A percentile compares a stretch with the other conserved stretches of the same genome.
These are phyloP conservation scores for Stegastes partitus DNA, from an alignment of 2,113 vertebrate species.

Conservation along the genomic window DNA sequence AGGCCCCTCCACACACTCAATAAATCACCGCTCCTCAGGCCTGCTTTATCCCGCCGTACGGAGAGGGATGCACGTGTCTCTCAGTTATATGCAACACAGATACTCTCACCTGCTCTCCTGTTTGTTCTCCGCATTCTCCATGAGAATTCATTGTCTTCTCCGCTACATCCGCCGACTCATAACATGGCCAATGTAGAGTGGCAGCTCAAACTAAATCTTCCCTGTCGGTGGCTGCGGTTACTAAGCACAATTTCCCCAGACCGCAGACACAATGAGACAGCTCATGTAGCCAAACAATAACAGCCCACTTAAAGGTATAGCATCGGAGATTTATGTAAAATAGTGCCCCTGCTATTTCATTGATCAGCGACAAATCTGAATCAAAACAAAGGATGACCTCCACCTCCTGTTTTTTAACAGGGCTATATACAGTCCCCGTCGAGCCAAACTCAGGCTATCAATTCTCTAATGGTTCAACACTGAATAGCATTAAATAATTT, in stretches of 20 bases:
- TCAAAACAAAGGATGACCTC: conserved; percentile 3
- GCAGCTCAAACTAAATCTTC: conserved; percentile 56
- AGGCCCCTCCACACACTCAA: conserved; percentile 71
- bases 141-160: conserved; percentile 56
- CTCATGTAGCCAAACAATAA: conserved; percentile 37
- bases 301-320: conserved; percentile 23
- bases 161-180: conserved; percentile 51
- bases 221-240: conserved; percentile 42
- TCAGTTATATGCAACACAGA: conserved; percentile 62
- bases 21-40: conserved; percentile 79
- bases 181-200: conserved; percentile 45
- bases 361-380: conserved; percentile 17
- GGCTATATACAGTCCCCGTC: not conserved
- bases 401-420: not conserved
- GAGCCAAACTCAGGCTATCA: conserved; percentile 5
- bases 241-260: conserved; percentile 34
- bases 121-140: conserved; percentile 63
- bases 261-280: conserved; percentile 32
- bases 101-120: conserved; percentile 45
- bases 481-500: not conserved
- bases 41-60: conserved; percentile 70
- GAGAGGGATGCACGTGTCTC: conserved; percentile 41
- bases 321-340: conserved; percentile 13
- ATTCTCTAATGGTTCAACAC: conserved; percentile 13
- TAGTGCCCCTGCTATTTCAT: not conserved